Evolutionary conservation across 1,140 invertebrate genomes (phyloP), one percentile per base, ranked within the genome.

Genomic region (Vanessa tameamea): DNA sequence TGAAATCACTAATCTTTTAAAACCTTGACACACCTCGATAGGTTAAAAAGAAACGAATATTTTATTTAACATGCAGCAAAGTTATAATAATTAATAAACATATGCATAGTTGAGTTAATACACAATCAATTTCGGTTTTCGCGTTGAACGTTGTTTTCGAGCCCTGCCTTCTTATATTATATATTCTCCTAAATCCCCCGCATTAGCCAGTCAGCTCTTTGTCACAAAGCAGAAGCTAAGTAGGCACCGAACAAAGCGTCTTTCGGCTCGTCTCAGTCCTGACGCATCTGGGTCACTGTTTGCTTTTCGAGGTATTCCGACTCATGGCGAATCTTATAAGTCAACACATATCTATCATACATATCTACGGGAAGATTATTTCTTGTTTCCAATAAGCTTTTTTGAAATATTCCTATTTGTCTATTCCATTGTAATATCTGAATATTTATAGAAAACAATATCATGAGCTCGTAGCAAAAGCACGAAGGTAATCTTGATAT

Each of bases 201-300:
- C 23, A 55, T 64, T 64, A 63, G 66, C 66, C 31, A 69, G 37
- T 47, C 48, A 59, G 69, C 8, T 16, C 31, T 64, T 75, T 75
- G 73, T 75, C 64, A 48, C 73, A 63, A 50, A 61, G 63, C 26
- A 51, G 26, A 23, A 23, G 73, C 79, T 81, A 82, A 79, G 77
- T 81, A 79, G 77, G 79, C 76, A 69, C 71, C 76, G 78, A 79
- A 79, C 79, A 81, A 83, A 83, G 81, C 77, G 68, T 61, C 70
- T 61, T 61, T 61, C 26, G 57, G 57, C 57, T 75, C 77, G 68
- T 59, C 71, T 77, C 74, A 78, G 73, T 76, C 79, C 81, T 77
- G 81, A 79, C 79, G 70, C 69, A 83, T 81, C 76, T 83, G 70
- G 81, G 81, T 83, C 81, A 83, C 73, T 72, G 74, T 72, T 76